Percentiles rank a stretch among this genome's conserved stretches.
Evolutionary conservation across 1,140 invertebrate species (phyloP).

Genomic region (Conus betulinus): DNA sequence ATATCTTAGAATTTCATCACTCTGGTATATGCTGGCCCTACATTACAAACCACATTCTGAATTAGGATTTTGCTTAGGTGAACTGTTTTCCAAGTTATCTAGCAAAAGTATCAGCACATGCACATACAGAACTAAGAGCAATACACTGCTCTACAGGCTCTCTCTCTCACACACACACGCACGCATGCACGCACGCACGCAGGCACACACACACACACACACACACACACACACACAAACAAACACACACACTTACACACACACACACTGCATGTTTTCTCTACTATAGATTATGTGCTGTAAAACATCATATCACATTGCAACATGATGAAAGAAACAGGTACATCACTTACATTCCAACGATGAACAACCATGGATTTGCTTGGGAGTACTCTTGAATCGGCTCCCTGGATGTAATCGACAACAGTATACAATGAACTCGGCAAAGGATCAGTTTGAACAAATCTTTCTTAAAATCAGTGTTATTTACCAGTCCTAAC

Average conservation of each 20-base stretch:
- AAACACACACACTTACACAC: background rate
- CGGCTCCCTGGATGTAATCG: slow-evolving; percentile 58
- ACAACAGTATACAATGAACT: background rate
- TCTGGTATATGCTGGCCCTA: no score
- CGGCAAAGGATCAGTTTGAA: background rate
- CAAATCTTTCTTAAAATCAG: background rate
- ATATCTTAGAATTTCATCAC: no score
- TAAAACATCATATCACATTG: slow-evolving; percentile 1
- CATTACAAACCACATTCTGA: no score
- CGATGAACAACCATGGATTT: slow-evolving; percentile 67
- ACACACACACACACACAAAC: background rate
- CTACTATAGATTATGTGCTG: background rate
- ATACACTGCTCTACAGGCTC: no score
- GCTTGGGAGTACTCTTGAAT: slow-evolving; percentile 57
- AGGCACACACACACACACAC: background rate
- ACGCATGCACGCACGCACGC: no score
- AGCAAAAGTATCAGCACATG: no score
- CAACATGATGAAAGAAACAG: background rate
- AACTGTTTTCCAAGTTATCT: no score
- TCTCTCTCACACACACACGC: no score
- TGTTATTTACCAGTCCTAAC: background rate
- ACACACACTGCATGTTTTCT: background rate
- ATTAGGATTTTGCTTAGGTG: no score
- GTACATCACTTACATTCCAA: slow-evolving; percentile 67
- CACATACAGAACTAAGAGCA: no score